Conservation (phyloP, 2,888 invertebrate species). For the Acleris sparsana region DNA sequence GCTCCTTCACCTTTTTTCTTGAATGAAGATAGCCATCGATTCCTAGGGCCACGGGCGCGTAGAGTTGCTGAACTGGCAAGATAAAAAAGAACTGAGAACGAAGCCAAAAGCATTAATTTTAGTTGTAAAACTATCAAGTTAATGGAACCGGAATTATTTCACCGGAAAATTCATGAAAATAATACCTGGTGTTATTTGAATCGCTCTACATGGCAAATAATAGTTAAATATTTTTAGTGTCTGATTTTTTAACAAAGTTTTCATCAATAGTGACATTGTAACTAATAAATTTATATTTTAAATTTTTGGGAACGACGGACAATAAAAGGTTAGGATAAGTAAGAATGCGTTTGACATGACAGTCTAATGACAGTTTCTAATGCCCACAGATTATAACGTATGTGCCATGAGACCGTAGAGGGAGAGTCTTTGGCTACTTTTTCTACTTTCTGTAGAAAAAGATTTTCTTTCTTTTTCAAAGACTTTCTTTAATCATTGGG, state of each 20-base stretch:
- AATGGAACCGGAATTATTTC: too few species aligned
- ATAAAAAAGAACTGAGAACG: constrained; percentile 22
- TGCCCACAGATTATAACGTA: too few species aligned
- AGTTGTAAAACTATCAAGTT: too few species aligned
- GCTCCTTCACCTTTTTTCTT: constrained; percentile 80
- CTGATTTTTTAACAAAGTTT: constrained; percentile 49
- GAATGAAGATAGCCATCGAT: constrained; percentile 83
- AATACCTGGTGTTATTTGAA: constrained; percentile 42
- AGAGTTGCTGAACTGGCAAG: constrained; percentile 74
- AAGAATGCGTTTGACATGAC: too few species aligned
- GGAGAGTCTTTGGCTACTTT: too few species aligned
- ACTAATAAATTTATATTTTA: constrained; percentile 18
- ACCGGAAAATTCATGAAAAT: background rate
- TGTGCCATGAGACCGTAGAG: too few species aligned
- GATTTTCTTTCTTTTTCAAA: too few species aligned
- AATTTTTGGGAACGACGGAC: background rate
- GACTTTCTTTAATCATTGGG: too few species aligned
- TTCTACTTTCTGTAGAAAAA: too few species aligned
- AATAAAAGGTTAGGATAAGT: too few species aligned
- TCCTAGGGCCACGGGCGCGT: constrained; percentile 84
- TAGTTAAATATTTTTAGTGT: constrained; percentile 48
- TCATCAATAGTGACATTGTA: constrained; percentile 58
- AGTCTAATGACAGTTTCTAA: too few species aligned
- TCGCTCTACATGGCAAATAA: constrained; percentile 47
- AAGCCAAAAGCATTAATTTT: background rate